Base-by-base conservation (phyloP, 2,113 vertebrate species). In the Xiphophorus hellerii region DNA sequence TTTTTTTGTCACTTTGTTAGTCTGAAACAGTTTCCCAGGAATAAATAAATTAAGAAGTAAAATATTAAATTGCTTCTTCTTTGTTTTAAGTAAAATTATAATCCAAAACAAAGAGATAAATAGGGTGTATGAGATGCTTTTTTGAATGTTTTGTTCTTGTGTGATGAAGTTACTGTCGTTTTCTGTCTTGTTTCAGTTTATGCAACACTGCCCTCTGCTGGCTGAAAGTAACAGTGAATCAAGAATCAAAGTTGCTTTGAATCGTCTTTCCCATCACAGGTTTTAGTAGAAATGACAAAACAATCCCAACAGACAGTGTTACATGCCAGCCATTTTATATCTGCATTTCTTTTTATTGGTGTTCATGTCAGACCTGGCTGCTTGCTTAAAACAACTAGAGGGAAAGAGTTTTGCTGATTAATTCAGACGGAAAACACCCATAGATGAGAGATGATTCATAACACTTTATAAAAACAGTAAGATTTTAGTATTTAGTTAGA, bases 171-270 rank as follows among this genome's bases (percentile, higher is more conserved):
- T 25, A 54, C 8, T 7, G 22, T 54, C 51, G 25, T 25, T 20
- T 33, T 54, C 25, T 58, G 25, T 35, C 30, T 35, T 28, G 17
- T 62, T 27, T n/a, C 33, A 51, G 22, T 37, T 27, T 25, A 17
- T 54, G 71, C 68, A 42, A 77, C 67, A 66, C 82, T 92, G 90
- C 85, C 92, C 77, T 70, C 93, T 93, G 76, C 73, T 94, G 94
- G 71, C 62, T 29, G 12, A 58, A 78, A 77, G n/a, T 37, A 1
- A 67, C 14, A 58, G 44, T 48, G 44, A 20, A 1, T 42, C 39
- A 42, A 42, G 39, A 42, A 42, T 14, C 14, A 42, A 42, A 15
- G 14, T 42, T 42, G 39, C 39, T 4, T 14, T 14, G 39, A 42
- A 42, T 42, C 15, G 0, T 42, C 13, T 14, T 14, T 42, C 3